These are phyloP conservation scores for Zaprionus gabonicus DNA, from an alignment of 1,140 invertebrate species.

Conservation along the genomic window DNA sequence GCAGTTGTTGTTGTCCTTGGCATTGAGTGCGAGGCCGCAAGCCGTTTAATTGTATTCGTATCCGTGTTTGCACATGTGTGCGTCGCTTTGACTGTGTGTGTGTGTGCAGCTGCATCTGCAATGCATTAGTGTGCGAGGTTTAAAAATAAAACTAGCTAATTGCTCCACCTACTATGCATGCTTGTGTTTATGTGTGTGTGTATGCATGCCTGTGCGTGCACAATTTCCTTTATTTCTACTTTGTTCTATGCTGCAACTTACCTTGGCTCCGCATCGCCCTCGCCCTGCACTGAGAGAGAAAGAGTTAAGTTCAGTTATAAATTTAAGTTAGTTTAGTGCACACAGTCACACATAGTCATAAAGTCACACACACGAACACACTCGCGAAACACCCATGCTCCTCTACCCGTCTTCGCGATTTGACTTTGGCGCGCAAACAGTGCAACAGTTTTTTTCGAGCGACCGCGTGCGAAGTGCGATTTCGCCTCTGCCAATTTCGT, in stretches of 20 bases:
- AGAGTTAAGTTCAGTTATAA: conserved; percentile 15
- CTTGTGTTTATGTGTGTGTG: neutral
- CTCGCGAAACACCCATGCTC: neutral
- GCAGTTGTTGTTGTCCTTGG: conserved; percentile 35
- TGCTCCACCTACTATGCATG: neutral
- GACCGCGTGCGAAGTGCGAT: neutral
- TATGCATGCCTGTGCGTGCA: neutral
- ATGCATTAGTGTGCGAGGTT: conserved; percentile 6
- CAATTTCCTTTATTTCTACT: neutral
- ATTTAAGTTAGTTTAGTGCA: neutral
- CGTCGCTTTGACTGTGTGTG: conserved; percentile 1
- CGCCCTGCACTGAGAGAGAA: neutral
- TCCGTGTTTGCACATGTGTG: too few relatives aligned
- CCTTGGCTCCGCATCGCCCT: conserved; percentile 37
- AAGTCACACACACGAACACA: conserved; percentile 1
- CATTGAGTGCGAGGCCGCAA: conserved; percentile 29
- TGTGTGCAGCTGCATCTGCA: conserved; percentile 9
- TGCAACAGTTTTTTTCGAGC: conserved; percentile 13
- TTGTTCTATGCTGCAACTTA: conserved; percentile 16
- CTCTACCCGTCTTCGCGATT: neutral
- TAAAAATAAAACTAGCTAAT: conserved; percentile 40
- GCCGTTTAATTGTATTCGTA: conserved; percentile 3
- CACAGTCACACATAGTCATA: neutral
- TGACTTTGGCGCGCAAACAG: conserved; percentile 48
- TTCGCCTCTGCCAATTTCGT: neutral